Evolutionary conservation across 2,888 invertebrate genomes (phyloP).

Genomic region (Nycteola revayana): DNA sequence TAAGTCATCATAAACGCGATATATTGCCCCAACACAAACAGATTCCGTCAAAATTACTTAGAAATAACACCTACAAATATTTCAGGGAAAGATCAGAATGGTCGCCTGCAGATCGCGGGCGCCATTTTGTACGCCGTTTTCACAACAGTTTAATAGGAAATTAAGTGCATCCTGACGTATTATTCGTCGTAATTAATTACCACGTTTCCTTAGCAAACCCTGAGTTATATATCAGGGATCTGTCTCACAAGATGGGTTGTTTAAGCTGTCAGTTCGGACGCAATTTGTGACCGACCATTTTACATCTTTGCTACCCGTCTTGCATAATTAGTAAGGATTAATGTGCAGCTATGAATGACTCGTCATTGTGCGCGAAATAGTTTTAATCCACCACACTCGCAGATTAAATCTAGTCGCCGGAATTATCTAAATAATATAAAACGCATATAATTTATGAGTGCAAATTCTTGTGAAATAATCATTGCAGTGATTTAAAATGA

Average conservation of each 20-base stretch:
- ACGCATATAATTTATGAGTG: constrained; percentile 22
- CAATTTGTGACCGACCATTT: constrained; percentile 78
- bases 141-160: constrained; percentile 72
- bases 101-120: constrained; percentile 26
- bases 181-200: constrained; percentile 76
- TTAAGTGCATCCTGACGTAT: constrained; percentile 76
- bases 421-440: constrained; percentile 31
- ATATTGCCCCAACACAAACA: constrained; percentile 12
- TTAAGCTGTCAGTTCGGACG: constrained; percentile 74
- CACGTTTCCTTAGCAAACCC: constrained; percentile 65
- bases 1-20: constrained; percentile 6
- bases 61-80: constrained; percentile 10
- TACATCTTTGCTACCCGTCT: constrained; percentile 75
- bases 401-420: constrained; percentile 29
- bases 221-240: constrained; percentile 71
- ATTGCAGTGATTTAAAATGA: constrained; percentile 16
- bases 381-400: constrained; percentile 46
- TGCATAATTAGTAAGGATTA: constrained; percentile 80
- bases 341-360: constrained; percentile 72
- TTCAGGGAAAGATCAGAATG: constrained; percentile 33
- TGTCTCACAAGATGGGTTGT: constrained; percentile 76
- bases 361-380: constrained; percentile 63
- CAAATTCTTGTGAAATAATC: constrained; percentile 13
- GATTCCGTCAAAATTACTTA: constrained; percentile 8
- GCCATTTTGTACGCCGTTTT: constrained; percentile 53